These are phyloP conservation scores for Trichonephila clavipes DNA, from an alignment of 1,140 invertebrate species.

Conservation along the genomic window DNA sequence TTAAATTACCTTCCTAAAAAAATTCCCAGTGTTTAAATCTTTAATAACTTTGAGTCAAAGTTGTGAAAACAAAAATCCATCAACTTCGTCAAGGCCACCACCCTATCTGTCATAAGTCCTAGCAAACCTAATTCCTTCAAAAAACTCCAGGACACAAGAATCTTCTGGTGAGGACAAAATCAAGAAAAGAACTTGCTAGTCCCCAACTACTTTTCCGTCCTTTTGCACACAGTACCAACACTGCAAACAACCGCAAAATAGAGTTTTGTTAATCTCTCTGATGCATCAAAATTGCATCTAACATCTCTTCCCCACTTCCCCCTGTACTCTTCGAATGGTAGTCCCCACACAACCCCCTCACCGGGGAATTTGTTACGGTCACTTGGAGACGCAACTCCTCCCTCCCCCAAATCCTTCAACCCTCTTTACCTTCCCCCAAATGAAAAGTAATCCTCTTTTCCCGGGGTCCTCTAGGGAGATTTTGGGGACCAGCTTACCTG, in stretches of 20 bases:
- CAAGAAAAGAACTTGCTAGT: neutral
- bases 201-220: conserved; percentile 25
- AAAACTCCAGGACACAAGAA: neutral
- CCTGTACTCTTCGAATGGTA: neutral
- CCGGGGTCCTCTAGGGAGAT: conserved; percentile 9
- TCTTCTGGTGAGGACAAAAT: neutral
- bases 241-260: conserved; percentile 40
- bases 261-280: conserved; percentile 59
- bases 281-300: conserved; percentile 28
- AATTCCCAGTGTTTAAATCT: no score
- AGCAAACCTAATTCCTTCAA: neutral
- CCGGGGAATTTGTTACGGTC: conserved; percentile 63
- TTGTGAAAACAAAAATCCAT: no score
- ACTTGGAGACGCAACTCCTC: conserved; percentile 46
- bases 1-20: no score
- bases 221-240: neutral
- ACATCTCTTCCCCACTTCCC: neutral
- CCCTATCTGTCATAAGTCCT: no score
- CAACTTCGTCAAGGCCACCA: no score
- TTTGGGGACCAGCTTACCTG: conserved; percentile 64
- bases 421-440: neutral
- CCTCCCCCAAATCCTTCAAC: conserved; percentile 2
- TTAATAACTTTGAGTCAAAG: no score
- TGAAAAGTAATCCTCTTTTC: conserved; percentile 62
- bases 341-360: neutral